Evolutionary conservation across 2,113 vertebrate genomes (phyloP).

Genomic region (Psilopogon haemacephalus): DNA sequence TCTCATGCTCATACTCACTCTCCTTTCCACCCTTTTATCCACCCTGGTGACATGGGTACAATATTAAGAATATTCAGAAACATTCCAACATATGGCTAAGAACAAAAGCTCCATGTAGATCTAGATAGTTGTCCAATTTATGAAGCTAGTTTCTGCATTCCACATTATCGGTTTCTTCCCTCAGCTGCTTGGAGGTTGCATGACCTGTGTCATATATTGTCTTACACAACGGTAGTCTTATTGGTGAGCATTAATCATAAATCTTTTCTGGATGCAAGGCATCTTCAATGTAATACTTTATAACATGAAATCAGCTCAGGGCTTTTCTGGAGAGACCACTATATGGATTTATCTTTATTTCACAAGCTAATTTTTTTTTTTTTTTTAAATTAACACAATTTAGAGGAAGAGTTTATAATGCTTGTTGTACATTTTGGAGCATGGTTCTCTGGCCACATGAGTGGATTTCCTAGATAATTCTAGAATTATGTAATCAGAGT

Average conservation of each 20-base stretch:
- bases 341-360: background rate
- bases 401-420: background rate
- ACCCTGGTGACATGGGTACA: background rate
- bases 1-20: background rate
- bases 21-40: background rate
- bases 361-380: background rate
- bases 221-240: background rate
- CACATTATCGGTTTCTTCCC: background rate
- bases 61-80: background rate
- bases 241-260: background rate
- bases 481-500: background rate
- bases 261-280: background rate
- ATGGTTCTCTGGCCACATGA: background rate
- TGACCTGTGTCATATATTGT: background rate
- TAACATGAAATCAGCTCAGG: background rate
- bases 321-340: background rate
- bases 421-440: background rate
- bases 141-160: background rate
- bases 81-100: background rate
- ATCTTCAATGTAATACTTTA: background rate
- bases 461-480: background rate
- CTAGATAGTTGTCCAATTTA: background rate
- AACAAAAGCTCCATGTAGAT: background rate
- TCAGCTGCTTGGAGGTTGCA: background rate
- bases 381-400: background rate